Evolutionary conservation across 2,888 invertebrate species (phyloP), one percentile per base, ranked within the genome.

Genomic region (Anthophora plumipes): DNA sequence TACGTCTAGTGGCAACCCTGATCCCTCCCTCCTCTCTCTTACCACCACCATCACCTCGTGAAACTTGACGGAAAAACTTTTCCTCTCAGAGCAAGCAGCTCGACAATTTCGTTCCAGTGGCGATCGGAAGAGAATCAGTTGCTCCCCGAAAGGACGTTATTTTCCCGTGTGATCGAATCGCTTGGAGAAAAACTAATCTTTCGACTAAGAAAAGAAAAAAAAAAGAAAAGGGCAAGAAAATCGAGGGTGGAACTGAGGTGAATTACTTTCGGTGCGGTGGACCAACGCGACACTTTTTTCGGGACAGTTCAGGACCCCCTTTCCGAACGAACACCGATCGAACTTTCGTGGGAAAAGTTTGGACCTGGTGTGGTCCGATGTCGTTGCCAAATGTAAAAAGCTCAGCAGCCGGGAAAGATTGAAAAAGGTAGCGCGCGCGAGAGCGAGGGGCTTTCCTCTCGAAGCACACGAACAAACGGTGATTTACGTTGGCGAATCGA

Each of bases 1-100:
- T 25, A 7, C 46, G 48, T 50, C 50, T 17, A 9, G 48, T 41
- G 31, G 17, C 66, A 20, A 46, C 9, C 14, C 9, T 12, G 1
- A 12, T 48, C 22, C 68, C 43, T 48, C 57, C 22, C 52, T 39
- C 77, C 59, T 31, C 37, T 12, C n/a, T 41, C 14, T 4, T n/a
- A 4, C 9, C 8, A 9, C n/a, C 50, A 9, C n/a, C 41, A 3
- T 1, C 64, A 17, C 31, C 3, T 17, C 50, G 61, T 37, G 60
- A 63, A 70, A 76, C 57, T 59, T 63, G 69, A 68, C 75, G 81
- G 80, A 80, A 80, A 80, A 81, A 74, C 57, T 82, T 81, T 69
- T 70, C 55, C 63, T 71, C 61, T 39, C 39, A 60, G 12, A 22
- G 20, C 31, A 4, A 31, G 31, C 41, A 43, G 25, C n/a, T 11